A percentile compares a stretch with the other conserved stretches of the same genome.
Conservation (phyloP, 2,113 vertebrate genomes). For the Ramphastos sulfuratus region DNA sequence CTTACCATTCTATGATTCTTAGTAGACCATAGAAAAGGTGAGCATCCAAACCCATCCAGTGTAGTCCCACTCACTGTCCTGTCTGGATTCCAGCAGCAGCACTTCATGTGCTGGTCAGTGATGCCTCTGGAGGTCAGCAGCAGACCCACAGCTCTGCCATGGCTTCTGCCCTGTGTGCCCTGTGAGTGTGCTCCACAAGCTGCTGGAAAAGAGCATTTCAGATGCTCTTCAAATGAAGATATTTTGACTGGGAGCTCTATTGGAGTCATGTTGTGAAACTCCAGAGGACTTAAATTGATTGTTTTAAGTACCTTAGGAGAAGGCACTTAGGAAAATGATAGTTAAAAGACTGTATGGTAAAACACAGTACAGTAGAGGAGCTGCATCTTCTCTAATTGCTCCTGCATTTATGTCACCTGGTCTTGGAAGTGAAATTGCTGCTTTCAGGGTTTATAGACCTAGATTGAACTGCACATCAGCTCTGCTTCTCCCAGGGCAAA, state of each 20-base stretch:
- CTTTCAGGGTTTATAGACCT: neutral
- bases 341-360: neutral
- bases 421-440: neutral
- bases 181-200: no score
- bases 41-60: no score
- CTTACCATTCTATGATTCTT: no score
- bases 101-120: no score
- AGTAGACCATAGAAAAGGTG: no score
- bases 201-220: neutral
- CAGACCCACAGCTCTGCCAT: neutral
- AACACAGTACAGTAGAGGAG: neutral
- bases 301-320: neutral
- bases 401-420: neutral
- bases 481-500: neutral
- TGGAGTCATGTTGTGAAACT: neutral
- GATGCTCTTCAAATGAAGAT: neutral
- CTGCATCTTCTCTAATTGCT: neutral
- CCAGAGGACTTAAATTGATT: neutral
- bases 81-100: no score
- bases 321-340: neutral
- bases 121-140: neutral
- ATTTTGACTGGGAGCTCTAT: neutral
- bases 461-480: neutral
- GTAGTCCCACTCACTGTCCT: no score
- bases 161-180: neutral